Evolutionary conservation across 2,113 vertebrate species (phyloP).

Genomic region (Coryphaenoides rupestris): DNA sequence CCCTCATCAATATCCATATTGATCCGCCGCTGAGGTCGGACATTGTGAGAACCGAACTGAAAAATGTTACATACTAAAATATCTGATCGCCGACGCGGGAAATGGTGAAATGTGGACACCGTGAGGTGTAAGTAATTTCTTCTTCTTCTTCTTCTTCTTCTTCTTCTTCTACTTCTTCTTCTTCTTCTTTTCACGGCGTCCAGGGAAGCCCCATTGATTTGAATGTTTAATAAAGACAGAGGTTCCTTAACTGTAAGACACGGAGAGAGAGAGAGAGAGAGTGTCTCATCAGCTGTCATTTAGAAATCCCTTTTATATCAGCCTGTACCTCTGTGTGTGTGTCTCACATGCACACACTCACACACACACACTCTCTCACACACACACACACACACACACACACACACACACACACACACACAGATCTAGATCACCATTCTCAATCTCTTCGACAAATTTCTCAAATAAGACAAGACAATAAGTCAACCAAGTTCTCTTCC

Average conservation of each 20-base stretch:
- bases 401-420: conserved; percentile 9
- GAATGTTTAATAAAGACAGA: neutral
- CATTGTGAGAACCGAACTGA: conserved; percentile 19
- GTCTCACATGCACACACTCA: neutral
- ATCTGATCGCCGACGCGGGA: conserved; percentile 27
- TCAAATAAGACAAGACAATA: conserved; percentile 4
- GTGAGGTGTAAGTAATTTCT: conserved; percentile 23
- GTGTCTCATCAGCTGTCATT: neutral
- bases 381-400: conserved; percentile 5
- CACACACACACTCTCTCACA: conserved; percentile 6
- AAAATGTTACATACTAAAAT: conserved; percentile 36
- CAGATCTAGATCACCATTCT: neutral
- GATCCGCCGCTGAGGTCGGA: conserved; percentile 58
- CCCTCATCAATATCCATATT: conserved; percentile 62
- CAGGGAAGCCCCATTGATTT: neutral
- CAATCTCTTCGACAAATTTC: neutral
- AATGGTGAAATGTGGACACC: conserved; percentile 17
- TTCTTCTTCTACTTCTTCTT: too few species aligned
- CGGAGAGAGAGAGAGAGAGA: too few species aligned
- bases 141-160: conserved; percentile 22
- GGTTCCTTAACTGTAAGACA: neutral
- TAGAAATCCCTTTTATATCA: neutral
- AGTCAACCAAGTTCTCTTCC: conserved; percentile 42
- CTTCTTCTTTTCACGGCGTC: too few species aligned
- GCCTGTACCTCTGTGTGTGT: neutral